Conservation (phyloP, 64 coral and sea anemone species). For the Astreopora myriophthalma region DNA sequence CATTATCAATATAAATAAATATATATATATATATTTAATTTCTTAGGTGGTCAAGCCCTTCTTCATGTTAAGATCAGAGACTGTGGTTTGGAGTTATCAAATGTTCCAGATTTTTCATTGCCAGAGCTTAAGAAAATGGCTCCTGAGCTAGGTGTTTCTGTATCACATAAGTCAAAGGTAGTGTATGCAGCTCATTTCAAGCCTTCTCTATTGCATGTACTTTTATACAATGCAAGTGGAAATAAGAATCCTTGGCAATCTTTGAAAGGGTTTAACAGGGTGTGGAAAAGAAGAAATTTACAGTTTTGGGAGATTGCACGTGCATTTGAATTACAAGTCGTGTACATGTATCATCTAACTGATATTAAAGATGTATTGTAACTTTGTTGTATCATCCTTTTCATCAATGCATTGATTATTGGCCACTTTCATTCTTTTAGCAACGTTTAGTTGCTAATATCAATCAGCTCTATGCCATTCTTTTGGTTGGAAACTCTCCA, state of each 20-base stretch:
- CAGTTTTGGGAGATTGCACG: too few species aligned
- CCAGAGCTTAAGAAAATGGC: neutral
- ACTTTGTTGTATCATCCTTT: neutral
- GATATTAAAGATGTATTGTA: too few species aligned
- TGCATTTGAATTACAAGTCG: too few species aligned
- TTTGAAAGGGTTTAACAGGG: too few species aligned
- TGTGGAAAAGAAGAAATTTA: too few species aligned
- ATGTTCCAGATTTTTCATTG: neutral
- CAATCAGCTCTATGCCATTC: neutral
- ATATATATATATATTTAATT: too few species aligned
- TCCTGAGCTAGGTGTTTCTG: neutral
- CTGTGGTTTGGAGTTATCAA: neutral
- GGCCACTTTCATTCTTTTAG: neutral
- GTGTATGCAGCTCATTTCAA: too few species aligned
- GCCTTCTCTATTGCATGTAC: too few species aligned
- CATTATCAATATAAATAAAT: neutral
- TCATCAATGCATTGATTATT: neutral
- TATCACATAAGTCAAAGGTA: neutral
- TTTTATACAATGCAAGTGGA: too few species aligned
- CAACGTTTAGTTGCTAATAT: constrained; percentile 2
- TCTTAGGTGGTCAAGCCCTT: constrained; percentile 5
- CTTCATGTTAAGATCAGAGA: neutral
- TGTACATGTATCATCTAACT: too few species aligned
- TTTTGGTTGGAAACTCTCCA: constrained; percentile 42
- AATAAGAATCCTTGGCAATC: too few species aligned